Percentiles rank a stretch among this genome's conserved stretches.
Evolutionary conservation across 2,888 invertebrate genomes (phyloP).

Genomic region (Sycophila texana): DNA sequence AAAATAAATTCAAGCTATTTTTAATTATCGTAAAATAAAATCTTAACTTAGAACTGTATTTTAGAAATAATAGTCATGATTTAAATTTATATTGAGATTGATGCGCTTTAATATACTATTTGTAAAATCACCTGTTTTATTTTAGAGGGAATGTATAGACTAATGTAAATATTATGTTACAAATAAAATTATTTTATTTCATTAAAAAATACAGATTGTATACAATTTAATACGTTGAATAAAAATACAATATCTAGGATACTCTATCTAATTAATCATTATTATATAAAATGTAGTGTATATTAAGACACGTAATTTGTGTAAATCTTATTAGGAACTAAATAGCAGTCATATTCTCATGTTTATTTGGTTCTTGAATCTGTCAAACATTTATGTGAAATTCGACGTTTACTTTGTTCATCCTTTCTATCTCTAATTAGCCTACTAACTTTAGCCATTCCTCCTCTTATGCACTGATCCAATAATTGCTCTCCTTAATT

Average conservation of each 20-base stretch:
- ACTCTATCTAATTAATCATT: no score
- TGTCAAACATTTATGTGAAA: conserved; percentile 4
- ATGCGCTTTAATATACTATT: neutral
- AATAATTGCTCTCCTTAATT: conserved; percentile 20
- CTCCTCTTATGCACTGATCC: conserved; percentile 27
- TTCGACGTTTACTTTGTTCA: neutral
- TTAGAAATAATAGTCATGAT: neutral
- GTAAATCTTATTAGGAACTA: conserved; percentile 13
- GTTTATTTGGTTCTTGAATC: conserved; percentile 16
- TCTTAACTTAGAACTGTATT: neutral
- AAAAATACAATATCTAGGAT: no score
- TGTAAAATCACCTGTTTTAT: neutral
- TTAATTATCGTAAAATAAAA: neutral
- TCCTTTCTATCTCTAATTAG: conserved; percentile 13
- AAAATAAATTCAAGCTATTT: conserved; percentile 75
- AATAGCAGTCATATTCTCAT: neutral
- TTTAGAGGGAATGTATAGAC: neutral
- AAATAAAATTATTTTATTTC: no score
- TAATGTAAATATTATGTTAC: no score
- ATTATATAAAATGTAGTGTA: no score
- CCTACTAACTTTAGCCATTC: conserved; percentile 25
- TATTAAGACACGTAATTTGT: neutral
- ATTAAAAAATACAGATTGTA: no score
- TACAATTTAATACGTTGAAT: no score
- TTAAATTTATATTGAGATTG: neutral